A percentile compares a stretch with the other conserved stretches of the same genome.
Evolutionary conservation across 2,113 vertebrate species (phyloP).

Genomic region (Brevimyrus niger): DNA sequence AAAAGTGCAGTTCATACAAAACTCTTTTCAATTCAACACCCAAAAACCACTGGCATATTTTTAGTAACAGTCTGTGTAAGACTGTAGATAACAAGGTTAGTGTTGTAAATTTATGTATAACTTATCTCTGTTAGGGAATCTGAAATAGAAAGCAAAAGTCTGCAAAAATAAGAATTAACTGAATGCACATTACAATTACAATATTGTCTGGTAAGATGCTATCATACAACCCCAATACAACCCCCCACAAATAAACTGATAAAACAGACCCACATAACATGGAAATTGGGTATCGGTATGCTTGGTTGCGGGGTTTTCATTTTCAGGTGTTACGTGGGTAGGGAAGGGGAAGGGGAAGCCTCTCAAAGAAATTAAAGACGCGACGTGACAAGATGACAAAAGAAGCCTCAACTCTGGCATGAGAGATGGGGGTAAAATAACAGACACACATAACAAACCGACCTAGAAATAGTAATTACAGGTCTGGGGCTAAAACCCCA

Average conservation of each 20-base stretch:
- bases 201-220: background rate
- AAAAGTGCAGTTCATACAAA: conserved; percentile 4
- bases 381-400: background rate
- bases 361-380: background rate
- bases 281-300: background rate
- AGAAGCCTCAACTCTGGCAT: background rate
- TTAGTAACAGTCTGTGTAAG: background rate
- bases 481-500: background rate
- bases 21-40: background rate
- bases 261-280: background rate
- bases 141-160: background rate
- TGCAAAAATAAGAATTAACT: background rate
- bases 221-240: background rate
- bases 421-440: background rate
- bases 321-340: background rate
- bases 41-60: background rate
- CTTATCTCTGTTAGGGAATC: background rate
- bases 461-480: background rate
- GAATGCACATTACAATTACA: background rate
- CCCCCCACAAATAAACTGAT: background rate
- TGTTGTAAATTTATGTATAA: background rate
- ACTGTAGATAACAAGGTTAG: background rate
- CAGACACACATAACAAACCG: background rate
- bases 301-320: background rate
- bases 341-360: background rate